These are phyloP conservation scores for Eledona agricola DNA, from an alignment of 2,888 invertebrate species.

Conservation along the genomic window DNA sequence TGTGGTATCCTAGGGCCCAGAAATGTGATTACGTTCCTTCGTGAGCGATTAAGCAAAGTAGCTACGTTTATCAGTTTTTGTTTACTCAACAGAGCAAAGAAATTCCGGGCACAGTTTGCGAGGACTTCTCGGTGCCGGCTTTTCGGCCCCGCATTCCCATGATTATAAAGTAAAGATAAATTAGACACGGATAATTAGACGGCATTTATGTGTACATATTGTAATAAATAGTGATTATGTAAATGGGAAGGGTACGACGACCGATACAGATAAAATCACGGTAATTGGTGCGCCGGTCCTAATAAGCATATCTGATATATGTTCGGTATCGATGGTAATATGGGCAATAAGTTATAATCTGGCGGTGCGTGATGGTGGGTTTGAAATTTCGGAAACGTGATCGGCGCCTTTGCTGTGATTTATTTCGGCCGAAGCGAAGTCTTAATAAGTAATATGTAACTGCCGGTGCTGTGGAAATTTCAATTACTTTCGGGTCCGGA, in stretches of 20 bases:
- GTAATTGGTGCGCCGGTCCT: conserved; percentile 16
- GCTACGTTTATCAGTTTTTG: conserved; percentile 10
- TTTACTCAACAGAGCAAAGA: conserved; percentile 23
- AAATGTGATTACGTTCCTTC: conserved; percentile 7
- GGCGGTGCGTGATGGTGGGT: conserved; percentile 27
- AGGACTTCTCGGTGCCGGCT: not conserved
- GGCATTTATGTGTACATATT: conserved; percentile 26
- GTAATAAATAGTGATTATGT: conserved; percentile 33
- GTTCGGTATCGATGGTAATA: conserved; percentile 27
- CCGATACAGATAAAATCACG: conserved; percentile 24
- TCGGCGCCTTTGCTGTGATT: conserved; percentile 33
- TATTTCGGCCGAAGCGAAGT: conserved; percentile 23
- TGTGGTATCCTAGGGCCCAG: conserved; percentile 4
- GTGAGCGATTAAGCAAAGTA: conserved; percentile 17
- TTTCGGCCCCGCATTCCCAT: conserved; percentile 21
- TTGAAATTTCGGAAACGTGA: conserved; percentile 15
- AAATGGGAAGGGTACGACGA: conserved; percentile 20
- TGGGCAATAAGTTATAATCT: conserved; percentile 27
- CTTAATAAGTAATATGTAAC: conserved; percentile 20
- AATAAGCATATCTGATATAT: conserved; percentile 28
- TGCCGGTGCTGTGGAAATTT: conserved; percentile 10
- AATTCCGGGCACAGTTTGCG: conserved; percentile 5
- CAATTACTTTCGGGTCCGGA: conserved; percentile 5
- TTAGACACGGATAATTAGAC: conserved; percentile 30
- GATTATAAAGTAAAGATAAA: conserved; percentile 34